Conservation (phyloP, 2,888 invertebrate genomes). For the Arrhopalites spinosus region DNA sequence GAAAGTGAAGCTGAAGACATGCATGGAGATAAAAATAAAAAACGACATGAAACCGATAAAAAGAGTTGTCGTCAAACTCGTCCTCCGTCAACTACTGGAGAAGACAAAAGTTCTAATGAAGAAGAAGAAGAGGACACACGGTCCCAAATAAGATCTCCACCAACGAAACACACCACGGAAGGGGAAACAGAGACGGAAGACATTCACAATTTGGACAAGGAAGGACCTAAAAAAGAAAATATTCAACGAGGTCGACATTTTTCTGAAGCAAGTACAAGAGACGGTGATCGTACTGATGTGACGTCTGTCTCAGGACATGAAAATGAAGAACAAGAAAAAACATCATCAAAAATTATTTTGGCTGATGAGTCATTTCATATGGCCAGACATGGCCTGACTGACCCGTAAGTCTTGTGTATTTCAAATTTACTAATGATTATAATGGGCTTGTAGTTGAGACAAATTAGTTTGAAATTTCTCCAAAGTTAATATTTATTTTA, state of each 20-base stretch:
- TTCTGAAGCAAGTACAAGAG: background rate
- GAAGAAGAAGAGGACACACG: background rate
- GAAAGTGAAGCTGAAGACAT: background rate
- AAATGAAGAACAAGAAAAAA: slow-evolving; percentile 16
- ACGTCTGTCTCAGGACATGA: background rate
- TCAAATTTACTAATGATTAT: background rate
- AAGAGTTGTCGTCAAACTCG: background rate
- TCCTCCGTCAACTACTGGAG: background rate
- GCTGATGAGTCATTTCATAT: slow-evolving; percentile 24
- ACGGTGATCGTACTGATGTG: background rate
- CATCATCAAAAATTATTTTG: slow-evolving; percentile 25
- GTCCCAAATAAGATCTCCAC: background rate
- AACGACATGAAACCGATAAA: background rate
- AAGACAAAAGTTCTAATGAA: background rate
- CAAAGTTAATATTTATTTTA: background rate
- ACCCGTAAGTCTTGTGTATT: slow-evolving; percentile 25
- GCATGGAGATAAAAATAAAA: background rate
- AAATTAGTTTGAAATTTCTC: background rate
- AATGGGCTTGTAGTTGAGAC: too few species aligned
- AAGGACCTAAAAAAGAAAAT: background rate
- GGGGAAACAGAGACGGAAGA: background rate
- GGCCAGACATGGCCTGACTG: slow-evolving; percentile 29
- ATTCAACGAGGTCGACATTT: background rate
- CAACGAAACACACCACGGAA: background rate
- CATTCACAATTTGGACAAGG: background rate